phyloP scores from a whole-genome alignment of 1,140 invertebrate genomes.

The Drosophila bocqueti region DNA sequence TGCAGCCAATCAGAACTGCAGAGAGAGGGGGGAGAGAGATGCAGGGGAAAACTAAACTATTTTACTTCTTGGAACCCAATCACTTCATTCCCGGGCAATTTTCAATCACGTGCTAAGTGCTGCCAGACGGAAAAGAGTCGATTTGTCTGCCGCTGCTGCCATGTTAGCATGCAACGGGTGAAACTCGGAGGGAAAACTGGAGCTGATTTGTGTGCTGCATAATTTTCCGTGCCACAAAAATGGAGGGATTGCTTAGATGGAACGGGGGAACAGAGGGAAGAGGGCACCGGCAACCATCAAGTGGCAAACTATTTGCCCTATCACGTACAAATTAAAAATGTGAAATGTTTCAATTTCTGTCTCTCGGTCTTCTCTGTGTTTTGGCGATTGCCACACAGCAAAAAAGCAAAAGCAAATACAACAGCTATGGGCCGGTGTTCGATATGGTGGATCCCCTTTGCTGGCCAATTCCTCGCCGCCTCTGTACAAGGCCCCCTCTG shows the following conservation, averaged over 20 bases:
- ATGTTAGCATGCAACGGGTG: conserved; percentile 66
- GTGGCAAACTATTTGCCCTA: conserved; percentile 80
- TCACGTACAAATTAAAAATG: conserved; percentile 84
- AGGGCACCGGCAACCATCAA: conserved; percentile 33
- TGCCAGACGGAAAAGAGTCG: conserved; percentile 66
- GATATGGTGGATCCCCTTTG: conserved; percentile 16
- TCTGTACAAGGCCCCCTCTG: conserved; percentile 4
- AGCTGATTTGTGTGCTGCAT: conserved; percentile 72
- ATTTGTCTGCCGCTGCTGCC: conserved; percentile 75
- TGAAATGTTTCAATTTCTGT: conserved; percentile 79
- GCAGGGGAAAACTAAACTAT: conserved; percentile 10
- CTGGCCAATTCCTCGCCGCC: not conserved
- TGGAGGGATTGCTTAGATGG: not conserved
- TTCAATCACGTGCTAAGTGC: conserved; percentile 83
- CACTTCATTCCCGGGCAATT: conserved; percentile 76
- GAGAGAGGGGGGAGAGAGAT: not conserved
- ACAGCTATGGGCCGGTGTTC: conserved; percentile 17
- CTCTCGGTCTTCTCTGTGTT: conserved; percentile 16
- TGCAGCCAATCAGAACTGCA: conserved; percentile 50
- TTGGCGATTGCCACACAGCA: conserved; percentile 51
- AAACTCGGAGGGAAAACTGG: conserved; percentile 25
- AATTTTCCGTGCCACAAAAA: conserved; percentile 66
- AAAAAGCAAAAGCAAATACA: conserved; percentile 1
- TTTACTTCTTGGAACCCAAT: conserved; percentile 53
- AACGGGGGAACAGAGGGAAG: not conserved